phyloP scores from a whole-genome alignment of 1,140 invertebrate genomes.

The Neodiprion virginianus region DNA sequence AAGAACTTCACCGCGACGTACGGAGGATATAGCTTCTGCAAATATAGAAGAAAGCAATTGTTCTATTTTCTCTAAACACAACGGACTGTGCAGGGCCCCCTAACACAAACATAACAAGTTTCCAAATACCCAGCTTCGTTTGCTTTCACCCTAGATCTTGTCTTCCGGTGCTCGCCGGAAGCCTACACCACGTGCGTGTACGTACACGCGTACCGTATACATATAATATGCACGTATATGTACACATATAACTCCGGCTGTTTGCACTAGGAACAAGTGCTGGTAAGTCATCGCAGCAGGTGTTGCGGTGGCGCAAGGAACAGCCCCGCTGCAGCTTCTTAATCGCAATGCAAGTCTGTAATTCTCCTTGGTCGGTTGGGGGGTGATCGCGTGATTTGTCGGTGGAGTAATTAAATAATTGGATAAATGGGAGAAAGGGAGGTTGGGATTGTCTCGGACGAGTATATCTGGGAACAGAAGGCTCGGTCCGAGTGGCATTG shows the following conservation, averaged over 20 bases:
- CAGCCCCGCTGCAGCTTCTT: no score
- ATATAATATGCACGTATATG: no score
- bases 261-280: no score
- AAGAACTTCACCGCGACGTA: slow-evolving; percentile 22
- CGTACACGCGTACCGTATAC: no score
- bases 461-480: not conserved
- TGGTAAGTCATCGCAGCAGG: no score
- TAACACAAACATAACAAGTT: slow-evolving; percentile 6
- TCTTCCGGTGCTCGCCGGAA: not conserved
- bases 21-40: slow-evolving; percentile 37
- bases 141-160: not conserved
- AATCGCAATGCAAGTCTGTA: not conserved
- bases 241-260: no score
- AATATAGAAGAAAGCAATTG: slow-evolving; percentile 15
- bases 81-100: not conserved
- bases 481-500: not conserved
- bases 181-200: no score
- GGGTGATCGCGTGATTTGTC: not conserved
- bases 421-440: not conserved
- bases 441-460: not conserved
- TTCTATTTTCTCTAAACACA: not conserved
- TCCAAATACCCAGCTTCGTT: not conserved
- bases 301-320: no score
- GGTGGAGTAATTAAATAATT: not conserved
- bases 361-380: not conserved